Evolutionary conservation across 1,140 invertebrate species (phyloP).

Genomic region (Hesperophylax magnus): DNA sequence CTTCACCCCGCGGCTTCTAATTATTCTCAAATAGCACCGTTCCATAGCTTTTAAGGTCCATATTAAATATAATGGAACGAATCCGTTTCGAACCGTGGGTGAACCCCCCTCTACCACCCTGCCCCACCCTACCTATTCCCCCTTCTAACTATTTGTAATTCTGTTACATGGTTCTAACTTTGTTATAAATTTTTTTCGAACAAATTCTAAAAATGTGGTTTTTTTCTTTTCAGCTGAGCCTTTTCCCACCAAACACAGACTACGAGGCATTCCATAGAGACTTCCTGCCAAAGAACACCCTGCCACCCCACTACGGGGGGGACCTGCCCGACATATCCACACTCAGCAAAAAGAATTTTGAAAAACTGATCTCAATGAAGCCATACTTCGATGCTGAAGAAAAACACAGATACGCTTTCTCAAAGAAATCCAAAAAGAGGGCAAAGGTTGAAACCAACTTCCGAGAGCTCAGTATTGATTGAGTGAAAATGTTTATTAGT

Average conservation of each 20-base stretch:
- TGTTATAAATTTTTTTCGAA: too few species aligned
- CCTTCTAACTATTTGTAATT: too few species aligned
- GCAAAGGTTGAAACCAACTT: constrained; percentile 47
- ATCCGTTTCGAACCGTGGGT: too few species aligned
- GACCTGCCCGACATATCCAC: constrained; percentile 63
- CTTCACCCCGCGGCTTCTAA: too few species aligned
- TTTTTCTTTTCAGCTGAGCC: constrained; percentile 62
- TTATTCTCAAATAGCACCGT: too few species aligned
- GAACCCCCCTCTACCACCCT: too few species aligned
- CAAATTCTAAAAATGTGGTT: too few species aligned
- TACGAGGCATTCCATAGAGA: constrained; percentile 66
- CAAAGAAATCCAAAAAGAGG: constrained; percentile 55
- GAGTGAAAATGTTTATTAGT: neutral
- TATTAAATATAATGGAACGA: too few species aligned
- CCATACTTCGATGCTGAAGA: constrained; percentile 63
- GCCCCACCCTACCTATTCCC: too few species aligned
- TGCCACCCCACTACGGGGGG: constrained; percentile 66
- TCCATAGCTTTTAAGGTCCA: too few species aligned
- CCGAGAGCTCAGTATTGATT: constrained; percentile 52
- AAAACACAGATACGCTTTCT: constrained; percentile 36
- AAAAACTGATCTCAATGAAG: constrained; percentile 61
- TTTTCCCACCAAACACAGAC: constrained; percentile 65
- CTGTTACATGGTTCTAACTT: too few species aligned
- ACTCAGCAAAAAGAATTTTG: constrained; percentile 64
- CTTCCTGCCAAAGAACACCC: constrained; percentile 61